Base-by-base conservation (phyloP, 2,113 vertebrate genomes). In the Nicator chloris region DNA sequence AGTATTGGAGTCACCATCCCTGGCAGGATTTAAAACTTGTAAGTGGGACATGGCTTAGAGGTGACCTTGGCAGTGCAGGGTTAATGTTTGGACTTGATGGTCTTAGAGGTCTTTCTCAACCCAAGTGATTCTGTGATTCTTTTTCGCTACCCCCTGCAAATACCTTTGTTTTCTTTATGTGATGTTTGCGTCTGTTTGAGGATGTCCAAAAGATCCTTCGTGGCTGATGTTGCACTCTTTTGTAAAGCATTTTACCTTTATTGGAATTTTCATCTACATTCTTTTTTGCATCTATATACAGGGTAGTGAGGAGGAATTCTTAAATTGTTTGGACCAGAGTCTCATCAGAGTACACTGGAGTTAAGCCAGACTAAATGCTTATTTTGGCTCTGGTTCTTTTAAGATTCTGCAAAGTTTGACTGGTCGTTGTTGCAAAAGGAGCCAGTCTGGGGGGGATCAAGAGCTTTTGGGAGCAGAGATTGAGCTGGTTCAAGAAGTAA, bases 371-470 rank as follows among this genome's bases (percentile, higher is more conserved):
- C 69, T 50, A 7, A 44, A 23, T 20, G 39, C 8, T 64, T 70
- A 30, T 56, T 42, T 56, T 66, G 27, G 53, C 40, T 79, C 18
- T 71, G 24, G 6, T 56, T 30, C 44, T 56, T n/a, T 4, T 27
- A 63, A 91, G 18, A 14, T 59, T 71, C 7, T 26, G 16, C 14
- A n/a, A 65, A 65, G 51, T 84, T 75, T 13, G 4, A 24, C 35
- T 59, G 23, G 51, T 53, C 80, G 18, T 40, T 78, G 26, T 10
- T 90, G 69, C 27, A 63, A 51, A 56, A 63, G 27, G 9, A 79
- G 2, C 3, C 44, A 51, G 14, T 11, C 1, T 51, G 35, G 13
- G 14, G 13, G 5, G 23, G 1, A 3, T 50, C 31, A 60, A 15
- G 21, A 13, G 39, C 4, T 77, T 86, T 72, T 39, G 2, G 6